Base-by-base conservation (phyloP, 2,888 invertebrate genomes). In the Dryobota labecula region DNA sequence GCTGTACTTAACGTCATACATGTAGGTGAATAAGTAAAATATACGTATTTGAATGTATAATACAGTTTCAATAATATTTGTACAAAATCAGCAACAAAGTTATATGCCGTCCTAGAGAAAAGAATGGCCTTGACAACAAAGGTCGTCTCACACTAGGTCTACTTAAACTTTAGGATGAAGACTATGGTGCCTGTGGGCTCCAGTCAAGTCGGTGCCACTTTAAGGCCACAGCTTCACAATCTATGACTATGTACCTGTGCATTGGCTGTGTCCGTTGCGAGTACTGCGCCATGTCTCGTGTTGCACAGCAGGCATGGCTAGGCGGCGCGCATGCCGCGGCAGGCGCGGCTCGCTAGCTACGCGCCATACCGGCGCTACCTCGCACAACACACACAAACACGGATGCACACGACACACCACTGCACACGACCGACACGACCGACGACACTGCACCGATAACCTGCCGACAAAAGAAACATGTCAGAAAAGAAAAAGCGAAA, bases 201-300 rank as follows among this genome's bases (percentile, higher is more conserved):
- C 65, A 66, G 45, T 41, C 56, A 41, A 41, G n/a, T 20, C 11
- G 24, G 15, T 13, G 9, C 20, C 24, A 41, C 30, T 2, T 27
- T n/a, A 8, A 24, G 15, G 33, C 30, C 27, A n/a, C 56, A 38
- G 41, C 3, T 24, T 27, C 20, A 36, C 18, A 27, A 53, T 45
- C 13, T 71, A 57, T 13, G 43, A 30, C 38, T 72, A 49, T 81
- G 75, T 87, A 96, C 96, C 96, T 96, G 95, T 96, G 96, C 95
- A 96, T 96, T 91, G 96, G 95, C 95, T 95, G 96, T 90, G 96
- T 91, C 92, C 96, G 91, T 91, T 96, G 96, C 87, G 96, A 93
- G 90, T 96, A 96, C 92, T 96, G 96, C 92, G 96, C 96, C 96
- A 96, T 96, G 90, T 88, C 88, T 84, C 82, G 81, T 86, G 87